Percentiles rank a stretch among this genome's conserved stretches.
These are phyloP conservation scores for Adelosebastes latens DNA, from an alignment of 2,797 vertebrate species.

Conservation along the genomic window DNA sequence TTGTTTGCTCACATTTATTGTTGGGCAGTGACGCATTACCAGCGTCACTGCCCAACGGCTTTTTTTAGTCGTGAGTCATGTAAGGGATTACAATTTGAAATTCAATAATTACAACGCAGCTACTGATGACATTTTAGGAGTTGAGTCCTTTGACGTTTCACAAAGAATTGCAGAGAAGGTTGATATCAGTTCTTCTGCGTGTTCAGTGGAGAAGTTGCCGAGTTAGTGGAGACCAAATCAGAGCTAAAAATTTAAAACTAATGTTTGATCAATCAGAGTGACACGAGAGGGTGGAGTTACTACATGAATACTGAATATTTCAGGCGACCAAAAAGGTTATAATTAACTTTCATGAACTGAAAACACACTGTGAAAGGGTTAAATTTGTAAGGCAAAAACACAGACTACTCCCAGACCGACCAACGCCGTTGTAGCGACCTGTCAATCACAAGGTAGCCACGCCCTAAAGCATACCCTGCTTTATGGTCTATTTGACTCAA, in stretches of 20 bases:
- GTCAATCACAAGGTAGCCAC: no score
- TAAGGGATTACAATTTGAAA: neutral
- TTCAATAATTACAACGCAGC: neutral
- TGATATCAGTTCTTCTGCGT: neutral
- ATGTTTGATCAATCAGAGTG: neutral
- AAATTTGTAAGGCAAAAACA: no score
- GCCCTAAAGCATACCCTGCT: no score
- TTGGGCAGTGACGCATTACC: neutral
- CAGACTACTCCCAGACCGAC: accelerated
- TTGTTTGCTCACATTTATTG: neutral
- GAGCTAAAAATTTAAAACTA: neutral
- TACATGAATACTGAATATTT: no score
- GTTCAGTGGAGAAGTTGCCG: neutral
- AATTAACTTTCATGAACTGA: no score
- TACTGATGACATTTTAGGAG: neutral
- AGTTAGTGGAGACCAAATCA: neutral
- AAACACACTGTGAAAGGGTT: no score
- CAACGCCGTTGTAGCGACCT: no score
- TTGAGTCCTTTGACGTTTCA: neutral
- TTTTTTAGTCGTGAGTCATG: neutral
- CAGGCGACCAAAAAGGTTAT: no score
- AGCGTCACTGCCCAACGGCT: neutral
- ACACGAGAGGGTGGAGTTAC: no score
- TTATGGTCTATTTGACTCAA: no score
- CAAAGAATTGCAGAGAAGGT: neutral